These are phyloP conservation scores for Pterobdella sp. DNA, from an alignment of 2,888 invertebrate species.

Conservation along the genomic window DNA sequence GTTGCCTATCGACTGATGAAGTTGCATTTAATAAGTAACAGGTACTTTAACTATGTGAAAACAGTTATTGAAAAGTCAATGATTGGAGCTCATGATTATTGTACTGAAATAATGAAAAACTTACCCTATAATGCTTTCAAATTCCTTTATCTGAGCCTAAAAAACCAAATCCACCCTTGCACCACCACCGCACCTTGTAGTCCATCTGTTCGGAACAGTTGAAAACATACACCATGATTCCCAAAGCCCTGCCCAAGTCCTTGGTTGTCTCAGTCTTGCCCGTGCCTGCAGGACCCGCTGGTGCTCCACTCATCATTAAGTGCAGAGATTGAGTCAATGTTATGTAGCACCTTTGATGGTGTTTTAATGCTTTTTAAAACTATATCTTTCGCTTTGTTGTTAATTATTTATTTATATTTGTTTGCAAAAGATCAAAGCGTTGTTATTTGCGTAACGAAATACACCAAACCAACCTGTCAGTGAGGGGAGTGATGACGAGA, in stretches of 20 bases:
- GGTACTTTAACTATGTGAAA: no score
- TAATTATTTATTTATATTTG: neutral
- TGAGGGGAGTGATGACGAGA: constrained; percentile 87
- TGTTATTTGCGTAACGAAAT: neutral
- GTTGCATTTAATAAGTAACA: no score
- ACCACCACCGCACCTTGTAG: constrained; percentile 63
- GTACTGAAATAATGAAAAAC: no score
- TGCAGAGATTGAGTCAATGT: constrained; percentile 87
- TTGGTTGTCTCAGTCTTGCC: constrained; percentile 97
- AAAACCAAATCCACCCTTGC: neutral
- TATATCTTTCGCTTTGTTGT: no score
- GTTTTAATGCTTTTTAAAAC: no score
- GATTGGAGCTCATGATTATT: no score
- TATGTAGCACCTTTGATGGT: constrained; percentile 70
- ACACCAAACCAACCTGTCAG: constrained; percentile 59
- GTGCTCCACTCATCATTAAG: constrained; percentile 93
- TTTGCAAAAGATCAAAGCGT: neutral
- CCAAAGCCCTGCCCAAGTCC: constrained; percentile 85
- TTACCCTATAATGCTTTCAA: neutral
- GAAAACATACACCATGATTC: constrained; percentile 94
- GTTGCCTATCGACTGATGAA: constrained; percentile 62
- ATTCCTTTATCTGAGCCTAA: neutral
- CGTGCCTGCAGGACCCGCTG: constrained; percentile 79
- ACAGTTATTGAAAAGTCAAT: no score
- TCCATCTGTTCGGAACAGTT: constrained; percentile 98